Evolutionary conservation across 2,888 invertebrate species (phyloP).

Genomic region (Thereva unica): DNA sequence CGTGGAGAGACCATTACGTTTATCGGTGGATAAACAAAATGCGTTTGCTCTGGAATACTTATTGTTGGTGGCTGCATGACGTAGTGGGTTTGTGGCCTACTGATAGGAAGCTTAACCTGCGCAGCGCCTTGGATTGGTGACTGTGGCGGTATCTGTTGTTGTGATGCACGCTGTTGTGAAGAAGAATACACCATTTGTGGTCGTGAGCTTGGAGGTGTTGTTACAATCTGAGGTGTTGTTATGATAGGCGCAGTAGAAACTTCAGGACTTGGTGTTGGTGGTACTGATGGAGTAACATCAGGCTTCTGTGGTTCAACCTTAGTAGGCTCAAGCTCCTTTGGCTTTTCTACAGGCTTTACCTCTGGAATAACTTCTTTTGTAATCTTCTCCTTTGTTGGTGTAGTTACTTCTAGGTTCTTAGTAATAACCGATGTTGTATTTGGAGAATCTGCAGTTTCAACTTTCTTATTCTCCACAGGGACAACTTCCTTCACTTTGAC

Average conservation of each 20-base stretch:
- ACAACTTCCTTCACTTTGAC: neutral
- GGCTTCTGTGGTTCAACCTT: slow-evolving; percentile 56
- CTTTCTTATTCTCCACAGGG: neutral
- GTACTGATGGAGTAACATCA: too few relatives aligned
- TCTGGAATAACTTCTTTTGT: neutral
- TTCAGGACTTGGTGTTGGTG: neutral
- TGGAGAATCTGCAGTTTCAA: neutral
- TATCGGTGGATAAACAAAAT: slow-evolving; percentile 51
- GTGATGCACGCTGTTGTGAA: neutral
- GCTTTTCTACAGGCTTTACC: slow-evolving; percentile 50
- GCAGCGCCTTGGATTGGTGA: slow-evolving; percentile 28
- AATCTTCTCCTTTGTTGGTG: slow-evolving; percentile 47
- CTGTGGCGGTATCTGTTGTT: slow-evolving; percentile 19
- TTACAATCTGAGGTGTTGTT: neutral
- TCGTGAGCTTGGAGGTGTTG: slow-evolving; percentile 44
- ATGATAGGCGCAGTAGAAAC: slow-evolving; percentile 7
- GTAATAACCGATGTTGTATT: slow-evolving; percentile 50
- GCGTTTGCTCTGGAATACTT: slow-evolving; percentile 64
- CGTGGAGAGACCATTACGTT: slow-evolving; percentile 55
- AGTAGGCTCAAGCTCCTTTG: slow-evolving; percentile 50
- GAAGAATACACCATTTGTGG: slow-evolving; percentile 8
- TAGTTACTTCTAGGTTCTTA: slow-evolving; percentile 43
- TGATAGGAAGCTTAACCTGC: slow-evolving; percentile 58
- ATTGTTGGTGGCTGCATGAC: slow-evolving; percentile 69
- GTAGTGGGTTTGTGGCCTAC: slow-evolving; percentile 48